Base-by-base conservation (phyloP, 2,888 invertebrate species). In the Drosophila atripex region DNA sequence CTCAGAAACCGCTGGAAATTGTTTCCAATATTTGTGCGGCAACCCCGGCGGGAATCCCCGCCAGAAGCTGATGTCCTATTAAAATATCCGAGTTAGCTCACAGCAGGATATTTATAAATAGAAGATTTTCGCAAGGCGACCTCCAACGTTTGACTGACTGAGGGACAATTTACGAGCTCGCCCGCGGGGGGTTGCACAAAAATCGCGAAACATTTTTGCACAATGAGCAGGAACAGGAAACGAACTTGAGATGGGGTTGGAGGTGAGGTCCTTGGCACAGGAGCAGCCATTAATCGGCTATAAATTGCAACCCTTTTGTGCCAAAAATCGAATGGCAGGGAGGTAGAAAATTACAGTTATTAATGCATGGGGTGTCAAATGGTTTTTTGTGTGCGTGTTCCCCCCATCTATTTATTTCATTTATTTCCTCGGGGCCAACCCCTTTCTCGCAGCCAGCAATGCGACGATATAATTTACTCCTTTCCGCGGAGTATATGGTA, bases 261-360 rank as follows among this genome's bases (percentile, higher is more conserved):
- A 45, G 59, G 46, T 56, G 54, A 46, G 59, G 46, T 60, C 60
- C 60, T 68, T 68, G 59, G 60, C 76, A 69, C 77, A 61, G 71
- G 50, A 70, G 76, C 72, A 56, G 56, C 73, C 73, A 75, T 73
- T 80, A 84, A 80, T 83, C 78, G 86, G 78, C 80, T 75, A 84
- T 86, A 84, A 86, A 84, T 84, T 86, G 84, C 86, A 84, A 84
- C 86, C 83, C 83, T 86, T 86, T 84, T 60, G 70, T 69, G 70
- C 38, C 38, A 21, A 66, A 52, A 66, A 41, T 39, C 32, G 32
- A 41, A 35, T 41, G 23, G 47, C 53, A 53, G 69, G 73, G 72
- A 50, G 71, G 55, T 78, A 49, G 66, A 80, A 83, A 84, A 84
- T 84, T 80, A 83, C 86, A 73, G 80, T 84, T 84, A 84, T 84